Evolutionary conservation across 92 coral and sea anemone genomes (phyloP), one percentile per base, ranked within the genome.

Genomic region (Paramuricea clavata): DNA sequence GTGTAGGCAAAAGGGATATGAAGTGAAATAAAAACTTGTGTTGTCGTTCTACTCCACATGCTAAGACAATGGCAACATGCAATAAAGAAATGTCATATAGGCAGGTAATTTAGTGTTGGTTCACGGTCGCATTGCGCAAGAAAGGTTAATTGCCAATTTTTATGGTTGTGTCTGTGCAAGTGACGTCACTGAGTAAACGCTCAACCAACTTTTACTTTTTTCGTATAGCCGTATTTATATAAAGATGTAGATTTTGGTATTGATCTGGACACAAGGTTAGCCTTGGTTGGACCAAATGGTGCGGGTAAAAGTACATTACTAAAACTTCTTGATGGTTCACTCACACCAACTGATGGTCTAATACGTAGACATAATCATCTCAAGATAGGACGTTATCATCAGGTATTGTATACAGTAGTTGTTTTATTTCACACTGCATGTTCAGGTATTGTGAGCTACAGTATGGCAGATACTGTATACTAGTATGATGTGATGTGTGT

Each of bases 251-350:
- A 96, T 49, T 96, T 96, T 94, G 99, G 99, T 28, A 85, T 96
- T 83, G 99, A 96, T 67, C 81, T 96, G 83, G 99, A 96, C 69
- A 89, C 99, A 77, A 89, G 99, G 83, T 90, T 96, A 68, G 99
- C 99, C 4, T 89, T 96, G 49, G 99, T 96, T 36, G 99, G 99
- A 9, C 99, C 99, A 9, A 96, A 96, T 88, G 99, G 99, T 17
- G 99, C 99, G 7, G 99, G 99, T 2, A 96, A 96, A 76, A 94
- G 98, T 71, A 96, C 99, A 41, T 87, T 96, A 28, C 79, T 96
- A 56, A 96, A 96, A 69, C 89, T 96, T 56, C 91, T 96, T 39
- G 99, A 96, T 83, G 99, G 99, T 31, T 85, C 94, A 56, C 83
- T 96, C 80, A 89, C 99, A 62, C 99, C 99, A 69, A 71, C 95